Conservation (phyloP, 2,113 vertebrate genomes). For the Plectropomus leopardus region DNA sequence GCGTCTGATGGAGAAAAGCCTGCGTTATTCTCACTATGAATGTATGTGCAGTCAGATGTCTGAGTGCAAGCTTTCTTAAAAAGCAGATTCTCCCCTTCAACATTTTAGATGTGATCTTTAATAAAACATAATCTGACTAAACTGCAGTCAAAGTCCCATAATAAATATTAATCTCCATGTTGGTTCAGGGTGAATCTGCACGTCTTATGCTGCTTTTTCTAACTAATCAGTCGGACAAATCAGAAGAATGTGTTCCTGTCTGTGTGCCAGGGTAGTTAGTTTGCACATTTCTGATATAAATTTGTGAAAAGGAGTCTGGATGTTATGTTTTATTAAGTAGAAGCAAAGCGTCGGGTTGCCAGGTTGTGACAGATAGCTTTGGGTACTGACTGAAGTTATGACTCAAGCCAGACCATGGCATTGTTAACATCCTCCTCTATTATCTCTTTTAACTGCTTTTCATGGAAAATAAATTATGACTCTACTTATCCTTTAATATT, state of each 20-base stretch:
- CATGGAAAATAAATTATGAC: background rate
- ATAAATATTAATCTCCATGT: constrained; percentile 60
- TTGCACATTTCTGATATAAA: constrained; percentile 39
- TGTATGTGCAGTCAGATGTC: constrained; percentile 19
- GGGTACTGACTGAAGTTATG: constrained; percentile 44
- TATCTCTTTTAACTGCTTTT: background rate
- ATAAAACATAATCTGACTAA: constrained; percentile 66
- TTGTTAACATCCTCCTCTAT: constrained; percentile 14
- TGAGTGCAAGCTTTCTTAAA: constrained; percentile 40
- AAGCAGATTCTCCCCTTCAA: constrained; percentile 52
- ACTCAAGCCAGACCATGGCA: constrained; percentile 39
- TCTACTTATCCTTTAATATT: background rate
- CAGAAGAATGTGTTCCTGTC: constrained; percentile 1
- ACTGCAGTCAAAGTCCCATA: constrained; percentile 36
- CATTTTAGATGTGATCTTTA: constrained; percentile 61
- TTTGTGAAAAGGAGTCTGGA: constrained; percentile 36
- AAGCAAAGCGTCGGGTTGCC: constrained; percentile 54
- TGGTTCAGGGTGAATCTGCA: constrained; percentile 23
- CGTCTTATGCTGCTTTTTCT: constrained; percentile 19
- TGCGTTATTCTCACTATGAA: constrained; percentile 7
- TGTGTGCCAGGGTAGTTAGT: constrained; percentile 20
- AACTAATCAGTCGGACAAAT: constrained; percentile 14
- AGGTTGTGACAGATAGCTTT: constrained; percentile 41
- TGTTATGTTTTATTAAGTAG: constrained; percentile 78
- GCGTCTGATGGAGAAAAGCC: background rate